Conservation (phyloP, 2,797 vertebrate species). For the Sylvia borin region DNA sequence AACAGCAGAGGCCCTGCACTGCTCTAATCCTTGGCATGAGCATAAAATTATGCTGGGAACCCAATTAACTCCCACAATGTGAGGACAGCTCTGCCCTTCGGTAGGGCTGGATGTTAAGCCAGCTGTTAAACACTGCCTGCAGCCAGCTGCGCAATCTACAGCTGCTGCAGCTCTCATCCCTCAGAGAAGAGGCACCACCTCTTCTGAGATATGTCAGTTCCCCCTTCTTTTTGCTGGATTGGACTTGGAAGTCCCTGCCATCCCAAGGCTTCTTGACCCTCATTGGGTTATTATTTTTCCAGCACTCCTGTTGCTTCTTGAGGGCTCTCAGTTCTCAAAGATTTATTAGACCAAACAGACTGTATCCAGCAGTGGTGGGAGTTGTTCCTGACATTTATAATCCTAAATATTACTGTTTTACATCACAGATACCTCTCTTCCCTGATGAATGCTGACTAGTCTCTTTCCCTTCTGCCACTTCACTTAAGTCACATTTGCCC, state of each 20-base stretch:
- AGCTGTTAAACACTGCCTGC: neutral
- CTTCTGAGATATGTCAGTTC: neutral
- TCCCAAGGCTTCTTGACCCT: neutral
- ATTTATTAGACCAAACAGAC: neutral
- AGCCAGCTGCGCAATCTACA: neutral
- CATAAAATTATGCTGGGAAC: neutral
- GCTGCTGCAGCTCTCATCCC: neutral
- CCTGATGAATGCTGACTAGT: conserved; percentile 26
- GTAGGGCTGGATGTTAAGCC: neutral
- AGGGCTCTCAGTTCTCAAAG: neutral
- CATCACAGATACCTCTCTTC: neutral
- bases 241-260: neutral
- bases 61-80: accelerated
- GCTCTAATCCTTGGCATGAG: neutral
- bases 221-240: neutral
- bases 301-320: neutral
- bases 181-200: neutral
- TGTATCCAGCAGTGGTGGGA: neutral
- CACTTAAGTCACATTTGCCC: conserved; percentile 48
- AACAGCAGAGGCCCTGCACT: neutral
- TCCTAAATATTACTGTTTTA: neutral
- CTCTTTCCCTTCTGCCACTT: conserved; percentile 29
- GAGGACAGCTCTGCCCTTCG: neutral
- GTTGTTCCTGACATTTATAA: neutral
- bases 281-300: neutral